A percentile compares a stretch with the other conserved stretches of the same genome.
phyloP scores from a whole-genome alignment of 23 tunicate genomes.

The Phallusia fumigata region DNA sequence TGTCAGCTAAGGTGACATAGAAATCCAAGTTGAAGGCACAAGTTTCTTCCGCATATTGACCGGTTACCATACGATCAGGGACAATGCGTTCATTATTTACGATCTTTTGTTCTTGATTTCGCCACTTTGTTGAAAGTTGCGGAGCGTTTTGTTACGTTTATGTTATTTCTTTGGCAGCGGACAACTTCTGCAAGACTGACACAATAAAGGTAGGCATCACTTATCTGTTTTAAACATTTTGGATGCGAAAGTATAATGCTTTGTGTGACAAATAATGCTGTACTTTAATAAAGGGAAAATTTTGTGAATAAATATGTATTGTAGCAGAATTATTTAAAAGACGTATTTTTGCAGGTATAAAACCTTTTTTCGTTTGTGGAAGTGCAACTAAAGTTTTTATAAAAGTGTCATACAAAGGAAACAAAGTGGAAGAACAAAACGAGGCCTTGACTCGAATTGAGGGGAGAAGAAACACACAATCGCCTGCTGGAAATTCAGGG shows the following conservation, averaged over 20 bases:
- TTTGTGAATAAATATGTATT: too few relatives aligned
- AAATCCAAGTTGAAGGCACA: too few relatives aligned
- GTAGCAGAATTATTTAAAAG: too few relatives aligned
- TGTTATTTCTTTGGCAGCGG: neutral
- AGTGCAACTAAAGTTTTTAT: conserved; percentile 5
- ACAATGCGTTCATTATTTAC: neutral
- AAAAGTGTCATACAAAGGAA: conserved; percentile 17
- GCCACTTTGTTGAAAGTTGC: conserved; percentile 8
- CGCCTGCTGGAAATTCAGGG: conserved; percentile 69
- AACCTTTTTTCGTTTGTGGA: neutral
- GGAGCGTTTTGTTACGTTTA: neutral
- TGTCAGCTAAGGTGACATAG: too few relatives aligned
- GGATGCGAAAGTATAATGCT: too few relatives aligned
- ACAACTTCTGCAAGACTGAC: neutral
- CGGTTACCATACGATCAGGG: conserved; percentile 1
- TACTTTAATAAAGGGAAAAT: too few relatives aligned
- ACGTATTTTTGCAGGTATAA: neutral
- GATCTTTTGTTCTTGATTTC: conserved; percentile 6
- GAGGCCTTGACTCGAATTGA: conserved; percentile 46
- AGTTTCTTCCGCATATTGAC: neutral
- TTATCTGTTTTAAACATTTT: too few relatives aligned
- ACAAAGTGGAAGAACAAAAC: conserved; percentile 50
- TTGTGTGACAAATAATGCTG: too few relatives aligned
- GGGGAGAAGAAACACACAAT: conserved; percentile 67
- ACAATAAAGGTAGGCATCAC: too few relatives aligned